Percentiles rank a stretch among this genome's conserved stretches.
Conservation (phyloP, 2,797 vertebrate species). For the Glossophaga mutica region DNA sequence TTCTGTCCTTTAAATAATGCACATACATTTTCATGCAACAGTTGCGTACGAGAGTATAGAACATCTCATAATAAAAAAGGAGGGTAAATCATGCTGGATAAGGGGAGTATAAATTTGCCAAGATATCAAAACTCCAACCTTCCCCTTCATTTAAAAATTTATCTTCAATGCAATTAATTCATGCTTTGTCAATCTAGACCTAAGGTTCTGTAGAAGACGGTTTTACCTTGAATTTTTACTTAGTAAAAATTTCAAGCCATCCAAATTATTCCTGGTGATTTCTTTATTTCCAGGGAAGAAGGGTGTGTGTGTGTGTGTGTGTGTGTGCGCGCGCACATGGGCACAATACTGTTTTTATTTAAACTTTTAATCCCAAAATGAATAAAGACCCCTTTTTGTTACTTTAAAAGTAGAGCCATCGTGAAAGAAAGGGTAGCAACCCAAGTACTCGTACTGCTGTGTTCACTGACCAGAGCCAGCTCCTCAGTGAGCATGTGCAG, state of each 20-base stretch:
- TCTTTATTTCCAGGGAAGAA: neutral
- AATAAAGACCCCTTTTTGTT: neutral
- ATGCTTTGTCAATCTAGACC: neutral
- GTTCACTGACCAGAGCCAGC: slow-evolving; percentile 2
- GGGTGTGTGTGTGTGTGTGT: neutral
- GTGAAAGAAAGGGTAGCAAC: neutral
- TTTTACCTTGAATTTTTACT: neutral
- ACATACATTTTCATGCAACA: neutral
- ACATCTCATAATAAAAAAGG: neutral
- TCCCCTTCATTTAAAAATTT: neutral
- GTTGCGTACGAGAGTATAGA: neutral
- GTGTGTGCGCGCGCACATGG: too few species aligned
- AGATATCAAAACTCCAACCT: neutral
- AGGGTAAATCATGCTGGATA: neutral
- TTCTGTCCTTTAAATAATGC: neutral
- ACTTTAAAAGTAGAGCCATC: neutral
- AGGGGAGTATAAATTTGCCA: neutral
- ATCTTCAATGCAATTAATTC: neutral
- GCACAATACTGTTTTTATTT: neutral
- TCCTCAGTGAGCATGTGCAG: neutral
- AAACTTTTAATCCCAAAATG: neutral
- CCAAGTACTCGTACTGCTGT: neutral
- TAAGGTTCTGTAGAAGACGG: neutral
- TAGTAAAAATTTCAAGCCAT: neutral
- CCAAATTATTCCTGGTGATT: neutral